Percentiles rank a stretch among this genome's conserved stretches.
These are phyloP conservation scores for Epizoanthus rinbou DNA, from an alignment of 92 coral and sea anemone species.

Conservation along the genomic window DNA sequence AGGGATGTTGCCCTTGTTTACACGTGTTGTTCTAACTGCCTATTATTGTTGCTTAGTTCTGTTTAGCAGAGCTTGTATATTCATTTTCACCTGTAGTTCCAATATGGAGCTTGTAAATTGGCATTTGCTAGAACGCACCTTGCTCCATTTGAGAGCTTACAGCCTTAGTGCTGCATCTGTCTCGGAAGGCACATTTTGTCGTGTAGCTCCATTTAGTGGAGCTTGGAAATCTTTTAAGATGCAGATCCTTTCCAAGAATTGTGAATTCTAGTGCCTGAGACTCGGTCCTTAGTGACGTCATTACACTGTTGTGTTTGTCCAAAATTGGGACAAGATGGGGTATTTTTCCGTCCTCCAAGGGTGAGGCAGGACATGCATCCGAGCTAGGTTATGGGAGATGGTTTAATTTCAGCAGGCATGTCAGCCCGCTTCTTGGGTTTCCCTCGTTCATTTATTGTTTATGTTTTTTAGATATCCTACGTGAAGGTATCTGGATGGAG, in stretches of 20 bases:
- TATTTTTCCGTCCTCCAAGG: background rate
- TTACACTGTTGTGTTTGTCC: background rate
- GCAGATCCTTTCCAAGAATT: too few relatives aligned
- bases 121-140: background rate
- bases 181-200: background rate
- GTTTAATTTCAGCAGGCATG: background rate
- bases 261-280: background rate
- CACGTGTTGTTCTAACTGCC: background rate
- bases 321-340: background rate
- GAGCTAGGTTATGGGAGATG: background rate
- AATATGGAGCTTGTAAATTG: background rate
- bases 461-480: conserved; percentile 11
- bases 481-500: conserved; percentile 41
- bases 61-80: background rate
- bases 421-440: background rate
- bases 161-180: background rate
- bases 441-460: background rate
- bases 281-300: background rate
- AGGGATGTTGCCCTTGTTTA: background rate
- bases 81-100: background rate
- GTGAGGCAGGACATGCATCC: background rate
- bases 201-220: background rate
- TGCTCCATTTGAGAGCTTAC: conserved; percentile 9
- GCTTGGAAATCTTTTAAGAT: background rate
- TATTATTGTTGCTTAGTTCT: too few relatives aligned